Base-by-base conservation (phyloP, 2,113 vertebrate genomes). In the Pygoscelis adeliae region DNA sequence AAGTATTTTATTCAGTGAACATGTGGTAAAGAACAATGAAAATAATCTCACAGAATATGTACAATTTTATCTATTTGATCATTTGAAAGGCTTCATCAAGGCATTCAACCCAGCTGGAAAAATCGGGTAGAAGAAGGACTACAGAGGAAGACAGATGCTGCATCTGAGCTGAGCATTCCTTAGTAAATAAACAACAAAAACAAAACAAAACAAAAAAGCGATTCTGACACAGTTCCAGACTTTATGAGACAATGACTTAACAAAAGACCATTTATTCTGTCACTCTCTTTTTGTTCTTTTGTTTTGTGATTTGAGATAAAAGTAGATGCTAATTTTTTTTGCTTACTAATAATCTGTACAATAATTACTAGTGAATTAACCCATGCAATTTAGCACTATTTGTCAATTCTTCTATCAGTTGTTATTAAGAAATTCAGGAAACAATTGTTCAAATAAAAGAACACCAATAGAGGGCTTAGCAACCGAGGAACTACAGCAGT, bases 171-270 rank as follows among this genome's bases (percentile, higher is more conserved):
- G 84, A 93, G 95, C 81, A 93, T 96, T 96, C 89, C 79, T 82
- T 77, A 96, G 92, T 97, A 98, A 98, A 98, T 70, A 97, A 96
- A 98, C 88, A 97, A 96, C 95, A 91, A 97, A 93, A 94, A 5
- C 87, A 95, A 96, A 88, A 7, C 46, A 96, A 96, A 95, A 96
- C 79, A 85, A 95, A 97, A 81, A 90, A 71, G 32, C 25, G 12
- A 95, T 97, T 97, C 96, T 97, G 95, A 98, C 91, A 97, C 89
- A 61, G 89, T 93, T 98, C 95, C 97, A 98, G 97, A 98, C 92
- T 97, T 97, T 70, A 95, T 46, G 77, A 96, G 93, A 98, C 93
- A 97, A 92, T 90, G 93, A 96, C 88, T 96, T 95, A 77, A 98
- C 97, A 97, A 97, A 97, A 95, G 93, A 94, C 83, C 83, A 91